Evolutionary conservation across 2,797 vertebrate species (phyloP).

Genomic region (Dendrocincla tyrannina): DNA sequence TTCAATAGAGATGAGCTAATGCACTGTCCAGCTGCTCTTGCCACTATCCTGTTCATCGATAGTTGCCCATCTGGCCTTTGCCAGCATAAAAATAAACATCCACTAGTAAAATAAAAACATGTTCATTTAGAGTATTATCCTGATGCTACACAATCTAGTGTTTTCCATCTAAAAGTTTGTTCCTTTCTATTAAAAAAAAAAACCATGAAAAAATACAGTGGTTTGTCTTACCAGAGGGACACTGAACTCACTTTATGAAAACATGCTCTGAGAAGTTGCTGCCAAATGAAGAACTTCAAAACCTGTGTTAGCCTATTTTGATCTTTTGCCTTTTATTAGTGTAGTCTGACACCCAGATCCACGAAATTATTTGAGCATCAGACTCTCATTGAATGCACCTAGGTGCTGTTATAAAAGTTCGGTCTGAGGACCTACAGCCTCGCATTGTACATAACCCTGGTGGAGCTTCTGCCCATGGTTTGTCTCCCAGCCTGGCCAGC

Average conservation of each 20-base stretch:
- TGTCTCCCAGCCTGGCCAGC: not conserved
- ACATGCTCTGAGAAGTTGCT: not conserved
- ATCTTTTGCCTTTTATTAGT: not conserved
- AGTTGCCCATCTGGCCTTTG: not conserved
- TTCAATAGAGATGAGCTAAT: not conserved
- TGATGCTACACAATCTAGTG: not conserved
- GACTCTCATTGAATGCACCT: not conserved
- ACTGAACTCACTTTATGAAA: not conserved
- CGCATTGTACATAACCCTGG: accelerated
- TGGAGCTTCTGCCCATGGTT: accelerated
- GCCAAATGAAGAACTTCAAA: not conserved
- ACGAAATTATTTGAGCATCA: not conserved
- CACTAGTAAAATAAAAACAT: not conserved
- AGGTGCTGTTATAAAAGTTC: accelerated
- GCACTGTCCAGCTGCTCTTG: slow-evolving; percentile 10
- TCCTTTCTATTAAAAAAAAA: not conserved
- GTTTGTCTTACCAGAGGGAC: not conserved
- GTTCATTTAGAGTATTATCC: not conserved
- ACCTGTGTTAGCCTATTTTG: accelerated
- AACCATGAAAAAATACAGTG: accelerated
- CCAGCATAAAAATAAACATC: not conserved
- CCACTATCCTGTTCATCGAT: not conserved
- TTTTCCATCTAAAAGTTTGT: not conserved
- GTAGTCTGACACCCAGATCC: not conserved
- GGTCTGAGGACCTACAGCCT: not conserved